Base-by-base conservation (phyloP, 2,797 vertebrate species). In the Malacoraja senta region DNA sequence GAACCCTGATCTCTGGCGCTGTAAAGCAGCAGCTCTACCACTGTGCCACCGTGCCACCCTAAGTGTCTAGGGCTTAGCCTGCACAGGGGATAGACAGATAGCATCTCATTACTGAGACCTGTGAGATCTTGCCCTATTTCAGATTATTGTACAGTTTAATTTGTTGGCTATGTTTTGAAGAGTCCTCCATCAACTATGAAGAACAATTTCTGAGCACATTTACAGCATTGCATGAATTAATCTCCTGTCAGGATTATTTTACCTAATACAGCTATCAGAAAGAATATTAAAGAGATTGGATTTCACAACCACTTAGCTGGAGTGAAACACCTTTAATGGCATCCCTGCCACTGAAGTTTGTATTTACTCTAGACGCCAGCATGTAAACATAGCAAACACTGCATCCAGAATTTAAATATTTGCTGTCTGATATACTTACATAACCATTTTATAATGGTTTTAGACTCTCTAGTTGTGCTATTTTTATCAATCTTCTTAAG, bases 341-440 rank as follows among this genome's bases (percentile, higher is more conserved):
- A 91, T 8, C 35, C n/a, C 44, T 58, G 44, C 24, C 44, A 8
- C 71, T 91, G 68, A 44, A 0, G 32, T 3, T 91, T 72, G 6
- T 91, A 26, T 72, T 71, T 91, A 53, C 38, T 74, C 10, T 12
- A 44, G 90, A 29, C 12, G 24, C 68, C 88, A 91, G 65, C 88
- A 44, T 65, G 35, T 72, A 35, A 35, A 63, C 71, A 91, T 68
- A 91, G 24, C 32, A 74, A 91, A 91, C 21, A 29, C 19, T 44
- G 90, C 24, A 38, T 44, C 9, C 3, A 44, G 10, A 12, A 74
- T 91, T 91, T 91, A 91, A 91, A 91, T 91, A 91, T 74, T 91
- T 91, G 90, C 90, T 53, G 71, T 74, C 71, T 71, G 71, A 53
- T 91, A 35, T 74, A 91, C 38, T 72, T 74, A 53, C 68, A 44